Conservation (phyloP, 2,113 vertebrate genomes). For the Ammospiza caudacuta region DNA sequence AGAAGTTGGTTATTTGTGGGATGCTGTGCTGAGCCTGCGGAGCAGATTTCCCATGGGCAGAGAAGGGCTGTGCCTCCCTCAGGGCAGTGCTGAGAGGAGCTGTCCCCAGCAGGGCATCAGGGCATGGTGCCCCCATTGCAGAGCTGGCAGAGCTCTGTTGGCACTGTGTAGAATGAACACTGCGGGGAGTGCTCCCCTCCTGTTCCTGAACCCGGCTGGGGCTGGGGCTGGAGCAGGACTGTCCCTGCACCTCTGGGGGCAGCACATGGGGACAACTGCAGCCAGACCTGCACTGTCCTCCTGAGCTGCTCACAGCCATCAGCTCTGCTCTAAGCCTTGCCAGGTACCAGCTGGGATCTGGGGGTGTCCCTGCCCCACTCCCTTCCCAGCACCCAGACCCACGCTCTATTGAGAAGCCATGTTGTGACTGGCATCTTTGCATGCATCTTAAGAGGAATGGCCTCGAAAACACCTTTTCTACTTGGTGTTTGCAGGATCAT, state of each 20-base stretch:
- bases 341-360: background rate
- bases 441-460: background rate
- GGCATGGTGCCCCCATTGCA: background rate
- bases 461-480: background rate
- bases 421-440: background rate
- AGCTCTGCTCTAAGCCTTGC: background rate
- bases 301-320: background rate
- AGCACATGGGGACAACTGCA: background rate
- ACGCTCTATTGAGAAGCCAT: rapidly evolving
- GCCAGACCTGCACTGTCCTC: background rate
- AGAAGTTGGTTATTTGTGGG: background rate
- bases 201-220: background rate
- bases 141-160: background rate
- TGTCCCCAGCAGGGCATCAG: background rate
- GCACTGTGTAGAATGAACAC: rapidly evolving
- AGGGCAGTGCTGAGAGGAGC: background rate
- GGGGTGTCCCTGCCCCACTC: background rate
- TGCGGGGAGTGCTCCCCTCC: background rate
- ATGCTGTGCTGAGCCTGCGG: background rate
- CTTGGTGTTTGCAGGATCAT: background rate
- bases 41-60: background rate
- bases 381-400: background rate
- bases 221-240: background rate
- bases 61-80: background rate
- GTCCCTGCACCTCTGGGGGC: background rate